Base-by-base conservation (phyloP, 2,113 vertebrate genomes). In the Pelusios castaneus region DNA sequence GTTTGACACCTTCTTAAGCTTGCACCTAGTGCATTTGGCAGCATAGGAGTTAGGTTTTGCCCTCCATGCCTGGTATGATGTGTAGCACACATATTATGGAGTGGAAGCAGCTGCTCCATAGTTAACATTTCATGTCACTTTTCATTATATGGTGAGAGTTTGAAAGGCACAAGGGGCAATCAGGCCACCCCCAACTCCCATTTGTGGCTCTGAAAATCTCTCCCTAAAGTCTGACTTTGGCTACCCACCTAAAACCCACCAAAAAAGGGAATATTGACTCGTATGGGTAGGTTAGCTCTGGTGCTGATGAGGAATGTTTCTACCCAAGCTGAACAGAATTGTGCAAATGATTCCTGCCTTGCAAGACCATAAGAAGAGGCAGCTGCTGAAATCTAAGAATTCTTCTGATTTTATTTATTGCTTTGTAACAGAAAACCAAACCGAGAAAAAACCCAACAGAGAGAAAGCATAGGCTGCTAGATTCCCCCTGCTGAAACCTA, bases 1-100 rank as follows among this genome's bases (percentile, higher is more conserved):
- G 29, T 78, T 34, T 8, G 45, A 45, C 29, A 31, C 47, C 34
- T 29, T 2, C 27, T 31, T 78, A 31, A 47, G 8, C 29, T 78
- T 34, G 41, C 17, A 6, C 9, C 14, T 78, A 34, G 31, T 45
- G 19, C 47, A 3, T 29, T 43, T 27, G 25, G 73, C 38, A 45
- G 73, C 73, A 21, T 75, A 21, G 70, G 70, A 75, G 38, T 22
- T 22, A 38, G 38, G 6, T 43, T 75, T 75, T 75, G 38, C 38
- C 70, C 24, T 12, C 70, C 11, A 5, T 43, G 22, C 70, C 38
- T 25, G 38, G 70, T 38, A 43, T 10, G 13, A 43, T 43, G 11
- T 41, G 70, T 41, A 5, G 4, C 21, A 22, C 45, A 0, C 88
- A 5, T 0, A 0, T 27, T 38, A 52, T 21, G 70, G 31, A 45